Evolutionary conservation across 2,888 invertebrate species (phyloP).

Genomic region (Leucophenga maculata): DNA sequence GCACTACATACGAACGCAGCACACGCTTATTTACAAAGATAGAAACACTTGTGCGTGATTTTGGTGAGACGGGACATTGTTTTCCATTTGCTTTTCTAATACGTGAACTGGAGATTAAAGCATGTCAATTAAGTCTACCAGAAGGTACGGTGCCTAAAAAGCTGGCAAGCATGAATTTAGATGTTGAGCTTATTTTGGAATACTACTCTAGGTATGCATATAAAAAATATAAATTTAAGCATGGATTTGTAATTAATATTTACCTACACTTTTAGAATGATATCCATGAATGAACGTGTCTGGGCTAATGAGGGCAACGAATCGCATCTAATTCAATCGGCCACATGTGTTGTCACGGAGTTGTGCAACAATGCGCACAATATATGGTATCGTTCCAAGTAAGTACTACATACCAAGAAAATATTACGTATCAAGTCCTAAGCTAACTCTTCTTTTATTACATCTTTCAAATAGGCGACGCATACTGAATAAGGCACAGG

Average conservation of each 20-base stretch:
- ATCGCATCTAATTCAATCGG: slow-evolving; percentile 86
- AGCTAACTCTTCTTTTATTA: slow-evolving; percentile 3
- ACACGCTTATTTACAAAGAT: slow-evolving; percentile 84
- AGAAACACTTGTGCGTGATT: slow-evolving; percentile 82
- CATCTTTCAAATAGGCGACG: slow-evolving; percentile 75
- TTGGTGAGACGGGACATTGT: slow-evolving; percentile 86
- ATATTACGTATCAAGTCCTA: not conserved
- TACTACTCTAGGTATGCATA: slow-evolving; percentile 78
- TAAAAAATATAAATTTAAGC: not conserved
- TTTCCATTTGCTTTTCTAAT: slow-evolving; percentile 92
- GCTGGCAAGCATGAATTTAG: slow-evolving; percentile 83
- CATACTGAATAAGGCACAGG: slow-evolving; percentile 81
- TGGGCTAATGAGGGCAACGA: slow-evolving; percentile 91
- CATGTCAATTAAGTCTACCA: slow-evolving; percentile 81
- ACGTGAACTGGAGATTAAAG: slow-evolving; percentile 83
- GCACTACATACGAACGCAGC: slow-evolving; percentile 75
- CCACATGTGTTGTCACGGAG: slow-evolving; percentile 80
- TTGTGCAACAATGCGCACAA: slow-evolving; percentile 78
- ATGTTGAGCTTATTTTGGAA: slow-evolving; percentile 83
- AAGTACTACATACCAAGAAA: slow-evolving; percentile 39
- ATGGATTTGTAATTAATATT: not conserved
- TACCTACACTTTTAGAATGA: slow-evolving; percentile 75
- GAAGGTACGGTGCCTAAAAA: slow-evolving; percentile 84
- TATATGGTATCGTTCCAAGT: slow-evolving; percentile 73
- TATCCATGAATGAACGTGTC: slow-evolving; percentile 86